These are phyloP conservation scores for Phengaris arion DNA, from an alignment of 2,888 invertebrate genomes.

Conservation along the genomic window DNA sequence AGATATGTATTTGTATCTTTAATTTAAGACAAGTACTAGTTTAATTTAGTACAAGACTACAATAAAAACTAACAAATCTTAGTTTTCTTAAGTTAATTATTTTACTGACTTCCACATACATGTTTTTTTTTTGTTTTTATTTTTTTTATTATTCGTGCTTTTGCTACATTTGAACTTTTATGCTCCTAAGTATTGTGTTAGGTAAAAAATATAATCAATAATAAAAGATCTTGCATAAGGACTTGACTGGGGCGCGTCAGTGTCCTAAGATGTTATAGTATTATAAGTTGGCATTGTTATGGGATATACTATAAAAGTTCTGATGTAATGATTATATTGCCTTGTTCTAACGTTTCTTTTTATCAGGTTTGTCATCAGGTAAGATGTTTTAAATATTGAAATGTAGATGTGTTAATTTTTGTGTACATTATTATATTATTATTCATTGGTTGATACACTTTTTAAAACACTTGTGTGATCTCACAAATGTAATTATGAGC, in stretches of 20 bases:
- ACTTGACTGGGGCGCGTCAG: no score
- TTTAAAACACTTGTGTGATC: constrained; percentile 33
- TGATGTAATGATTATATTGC: constrained; percentile 28
- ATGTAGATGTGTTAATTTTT: constrained; percentile 41
- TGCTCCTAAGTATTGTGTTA: not conserved
- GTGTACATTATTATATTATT: constrained; percentile 35
- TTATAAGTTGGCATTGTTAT: not conserved
- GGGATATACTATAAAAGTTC: constrained; percentile 34
- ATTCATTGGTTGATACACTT: constrained; percentile 13
- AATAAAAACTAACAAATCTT: not conserved
- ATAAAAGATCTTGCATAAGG: not conserved
- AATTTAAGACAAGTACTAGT: constrained; percentile 10
- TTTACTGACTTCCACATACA: not conserved
- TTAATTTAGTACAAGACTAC: constrained; percentile 19
- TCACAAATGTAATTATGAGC: constrained; percentile 61
- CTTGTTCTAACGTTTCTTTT: constrained; percentile 55
- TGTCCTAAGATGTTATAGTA: not conserved
- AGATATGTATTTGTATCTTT: constrained; percentile 14
- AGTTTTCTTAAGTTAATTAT: not conserved
- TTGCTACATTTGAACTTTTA: constrained; percentile 21
- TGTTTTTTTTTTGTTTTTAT: not conserved
- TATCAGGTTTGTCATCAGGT: constrained; percentile 72
- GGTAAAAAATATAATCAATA: not conserved
- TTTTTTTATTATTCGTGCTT: constrained; percentile 23
- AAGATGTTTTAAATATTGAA: constrained; percentile 66